Evolutionary conservation across 2,113 vertebrate genomes (phyloP).

Genomic region (Myrmophylax atrothorax): DNA sequence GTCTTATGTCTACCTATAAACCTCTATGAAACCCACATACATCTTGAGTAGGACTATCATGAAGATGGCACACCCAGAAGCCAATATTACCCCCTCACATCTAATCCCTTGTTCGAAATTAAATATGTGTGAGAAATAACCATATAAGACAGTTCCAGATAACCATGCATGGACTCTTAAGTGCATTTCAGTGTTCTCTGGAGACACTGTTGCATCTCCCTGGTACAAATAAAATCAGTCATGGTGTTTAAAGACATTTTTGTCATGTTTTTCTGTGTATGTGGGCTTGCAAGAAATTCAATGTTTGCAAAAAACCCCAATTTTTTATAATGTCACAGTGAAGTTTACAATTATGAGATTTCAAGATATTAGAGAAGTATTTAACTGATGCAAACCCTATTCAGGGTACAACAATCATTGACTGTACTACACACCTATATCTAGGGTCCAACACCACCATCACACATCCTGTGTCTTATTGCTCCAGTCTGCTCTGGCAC

Average conservation of each 20-base stretch:
- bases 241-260: neutral
- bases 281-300: neutral
- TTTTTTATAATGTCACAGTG: neutral
- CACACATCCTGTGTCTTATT: neutral
- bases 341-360: neutral
- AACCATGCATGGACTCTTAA: neutral
- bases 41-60: neutral
- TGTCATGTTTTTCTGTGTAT: neutral
- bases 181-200: neutral
- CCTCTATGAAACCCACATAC: neutral
- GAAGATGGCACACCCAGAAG: neutral
- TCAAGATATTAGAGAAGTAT: neutral
- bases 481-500: neutral
- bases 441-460: rapidly evolving
- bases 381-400: neutral
- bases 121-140: neutral
- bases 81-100: neutral
- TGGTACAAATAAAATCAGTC: neutral
- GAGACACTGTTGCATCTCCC: neutral
- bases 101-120: neutral
- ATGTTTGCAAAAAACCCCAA: rapidly evolving
- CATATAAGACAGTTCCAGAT: neutral
- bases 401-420: neutral
- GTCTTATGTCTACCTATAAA: neutral
- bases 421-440: rapidly evolving